These are phyloP conservation scores for Tinamus major DNA, from an alignment of 2,797 vertebrate genomes.

Conservation along the genomic window DNA sequence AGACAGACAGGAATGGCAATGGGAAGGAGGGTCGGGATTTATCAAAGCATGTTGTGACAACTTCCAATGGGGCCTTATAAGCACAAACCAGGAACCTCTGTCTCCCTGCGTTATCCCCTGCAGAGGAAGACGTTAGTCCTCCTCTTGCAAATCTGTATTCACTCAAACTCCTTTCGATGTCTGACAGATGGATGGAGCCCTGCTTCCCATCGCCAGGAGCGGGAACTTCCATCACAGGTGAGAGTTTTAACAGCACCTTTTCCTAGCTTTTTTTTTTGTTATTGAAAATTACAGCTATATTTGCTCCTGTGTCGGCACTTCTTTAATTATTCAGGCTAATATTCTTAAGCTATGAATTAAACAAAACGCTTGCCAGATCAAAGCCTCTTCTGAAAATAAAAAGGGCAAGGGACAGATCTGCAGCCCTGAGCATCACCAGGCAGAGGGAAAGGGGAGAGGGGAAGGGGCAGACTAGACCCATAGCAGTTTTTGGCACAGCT, in stretches of 20 bases:
- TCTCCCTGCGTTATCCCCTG: background rate
- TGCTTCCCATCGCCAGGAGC: background rate
- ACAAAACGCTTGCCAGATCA: slow-evolving; percentile 40
- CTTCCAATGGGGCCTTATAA: background rate
- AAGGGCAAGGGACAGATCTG: background rate
- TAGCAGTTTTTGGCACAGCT: background rate
- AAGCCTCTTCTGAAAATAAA: slow-evolving; percentile 40
- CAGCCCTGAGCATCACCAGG: background rate
- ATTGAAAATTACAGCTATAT: slow-evolving; percentile 12
- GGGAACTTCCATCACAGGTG: slow-evolving; percentile 20
- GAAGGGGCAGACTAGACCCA: rapidly evolving
- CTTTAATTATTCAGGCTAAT: slow-evolving; percentile 60
- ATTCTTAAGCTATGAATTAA: slow-evolving; percentile 47
- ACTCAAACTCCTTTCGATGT: background rate
- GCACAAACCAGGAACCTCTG: background rate
- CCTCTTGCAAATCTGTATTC: background rate
- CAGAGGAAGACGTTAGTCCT: background rate
- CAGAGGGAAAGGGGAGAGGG: background rate
- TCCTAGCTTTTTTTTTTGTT: slow-evolving; percentile 9
- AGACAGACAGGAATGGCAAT: background rate
- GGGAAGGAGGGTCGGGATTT: slow-evolving; percentile 49
- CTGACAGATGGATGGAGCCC: background rate
- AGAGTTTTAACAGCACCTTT: slow-evolving; percentile 27
- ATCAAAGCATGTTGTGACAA: slow-evolving; percentile 55
- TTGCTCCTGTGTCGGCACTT: slow-evolving; percentile 20